phyloP scores from a whole-genome alignment of 2,113 vertebrate genomes.

The Callorhinus ursinus region DNA sequence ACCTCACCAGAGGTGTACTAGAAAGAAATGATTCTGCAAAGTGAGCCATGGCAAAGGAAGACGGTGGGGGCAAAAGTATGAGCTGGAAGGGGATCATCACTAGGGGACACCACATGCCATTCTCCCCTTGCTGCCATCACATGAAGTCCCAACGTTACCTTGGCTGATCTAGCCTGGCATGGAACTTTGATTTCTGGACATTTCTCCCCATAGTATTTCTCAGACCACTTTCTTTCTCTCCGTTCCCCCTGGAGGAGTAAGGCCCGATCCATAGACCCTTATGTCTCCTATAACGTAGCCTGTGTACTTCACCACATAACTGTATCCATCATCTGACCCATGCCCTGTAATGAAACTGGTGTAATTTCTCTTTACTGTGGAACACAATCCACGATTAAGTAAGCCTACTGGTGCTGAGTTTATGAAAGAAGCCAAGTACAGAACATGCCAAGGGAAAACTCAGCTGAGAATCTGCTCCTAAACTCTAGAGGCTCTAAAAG shows the following conservation, averaged over 20 bases:
- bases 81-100: too few species aligned
- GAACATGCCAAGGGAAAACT: background rate
- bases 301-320: accelerated
- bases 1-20: background rate
- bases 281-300: background rate
- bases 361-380: background rate
- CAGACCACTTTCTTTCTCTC: background rate
- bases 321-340: background rate
- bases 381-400: background rate
- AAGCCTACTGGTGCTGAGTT: background rate
- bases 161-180: background rate
- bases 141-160: background rate
- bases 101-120: background rate
- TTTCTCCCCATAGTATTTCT: background rate
- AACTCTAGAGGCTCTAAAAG: background rate
- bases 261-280: background rate
- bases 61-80: background rate
- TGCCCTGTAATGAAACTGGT: background rate
- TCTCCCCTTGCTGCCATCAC: background rate
- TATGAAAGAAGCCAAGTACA: background rate
- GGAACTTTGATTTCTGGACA: background rate
- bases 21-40: background rate
- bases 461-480: background rate
- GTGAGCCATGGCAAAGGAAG: background rate
- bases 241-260: background rate